These are phyloP conservation scores for Parascotia fuliginaria DNA, from an alignment of 2,888 invertebrate genomes.

Conservation along the genomic window DNA sequence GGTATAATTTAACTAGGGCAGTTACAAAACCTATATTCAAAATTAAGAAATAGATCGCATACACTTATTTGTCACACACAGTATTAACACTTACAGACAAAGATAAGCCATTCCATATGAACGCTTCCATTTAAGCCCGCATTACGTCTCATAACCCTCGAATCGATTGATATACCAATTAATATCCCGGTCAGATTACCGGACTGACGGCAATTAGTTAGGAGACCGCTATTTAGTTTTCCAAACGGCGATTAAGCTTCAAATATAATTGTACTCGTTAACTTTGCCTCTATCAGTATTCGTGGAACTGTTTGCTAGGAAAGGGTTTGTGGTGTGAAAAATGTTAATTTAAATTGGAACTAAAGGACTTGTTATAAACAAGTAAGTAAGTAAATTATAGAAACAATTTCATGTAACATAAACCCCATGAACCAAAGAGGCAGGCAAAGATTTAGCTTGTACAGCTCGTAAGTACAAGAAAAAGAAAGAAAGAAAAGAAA, in stretches of 20 bases:
- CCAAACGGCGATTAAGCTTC: constrained; percentile 34
- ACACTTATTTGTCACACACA: background rate
- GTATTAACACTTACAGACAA: constrained; percentile 10
- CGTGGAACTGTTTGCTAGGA: background rate
- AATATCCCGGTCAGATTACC: constrained; percentile 41
- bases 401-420: too few species aligned
- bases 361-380: too few species aligned
- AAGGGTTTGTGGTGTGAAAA: background rate
- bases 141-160: constrained; percentile 28
- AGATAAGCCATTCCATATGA: constrained; percentile 13
- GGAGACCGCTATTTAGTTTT: constrained; percentile 45
- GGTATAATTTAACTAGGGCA: too few species aligned
- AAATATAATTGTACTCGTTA: constrained; percentile 36
- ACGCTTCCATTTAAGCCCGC: constrained; percentile 13
- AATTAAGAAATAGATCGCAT: background rate
- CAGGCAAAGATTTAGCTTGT: too few species aligned
- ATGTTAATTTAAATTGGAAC: background rate
- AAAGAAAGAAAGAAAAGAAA: too few species aligned
- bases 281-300: constrained; percentile 12
- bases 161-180: constrained; percentile 43
- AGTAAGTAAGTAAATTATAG: too few species aligned
- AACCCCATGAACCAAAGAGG: too few species aligned
- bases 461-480: too few species aligned
- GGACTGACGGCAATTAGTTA: constrained; percentile 36
- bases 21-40: too few species aligned